Evolutionary conservation across 2,888 invertebrate genomes (phyloP).

Genomic region (Acheta domesticus): DNA sequence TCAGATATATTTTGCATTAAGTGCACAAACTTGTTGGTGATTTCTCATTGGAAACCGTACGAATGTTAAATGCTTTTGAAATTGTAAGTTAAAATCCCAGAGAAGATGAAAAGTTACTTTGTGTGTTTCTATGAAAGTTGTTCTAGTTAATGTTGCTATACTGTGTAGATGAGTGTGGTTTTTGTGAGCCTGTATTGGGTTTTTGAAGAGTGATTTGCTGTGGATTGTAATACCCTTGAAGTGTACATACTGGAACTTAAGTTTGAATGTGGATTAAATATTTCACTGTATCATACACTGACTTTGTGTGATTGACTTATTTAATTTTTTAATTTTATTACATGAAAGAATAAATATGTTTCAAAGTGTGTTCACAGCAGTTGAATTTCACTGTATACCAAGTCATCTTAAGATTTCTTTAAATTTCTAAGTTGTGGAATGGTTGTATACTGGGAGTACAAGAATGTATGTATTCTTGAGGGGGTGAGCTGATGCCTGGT

Average conservation of each 20-base stretch:
- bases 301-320: not conserved
- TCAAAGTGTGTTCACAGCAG: not conserved
- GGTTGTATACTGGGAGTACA: not conserved
- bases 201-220: not conserved
- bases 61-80: not conserved
- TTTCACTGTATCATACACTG: slow-evolving; percentile 2
- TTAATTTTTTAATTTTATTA: not conserved
- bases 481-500: slow-evolving; percentile 10
- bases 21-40: not conserved
- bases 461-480: slow-evolving; percentile 18
- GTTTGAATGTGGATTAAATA: slow-evolving; percentile 18
- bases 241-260: not conserved
- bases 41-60: not conserved
- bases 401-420: not conserved
- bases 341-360: not conserved
- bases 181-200: not conserved
- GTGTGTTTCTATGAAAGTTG: not conserved
- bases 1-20: not conserved
- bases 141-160: not conserved
- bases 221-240: not conserved
- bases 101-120: not conserved
- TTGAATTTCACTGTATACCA: not conserved
- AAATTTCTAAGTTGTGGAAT: not conserved
- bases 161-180: slow-evolving; percentile 18
- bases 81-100: not conserved